A percentile compares a stretch with the other conserved stretches of the same genome.
Conservation (phyloP, 2,113 vertebrate genomes). For the Zapornia atra region DNA sequence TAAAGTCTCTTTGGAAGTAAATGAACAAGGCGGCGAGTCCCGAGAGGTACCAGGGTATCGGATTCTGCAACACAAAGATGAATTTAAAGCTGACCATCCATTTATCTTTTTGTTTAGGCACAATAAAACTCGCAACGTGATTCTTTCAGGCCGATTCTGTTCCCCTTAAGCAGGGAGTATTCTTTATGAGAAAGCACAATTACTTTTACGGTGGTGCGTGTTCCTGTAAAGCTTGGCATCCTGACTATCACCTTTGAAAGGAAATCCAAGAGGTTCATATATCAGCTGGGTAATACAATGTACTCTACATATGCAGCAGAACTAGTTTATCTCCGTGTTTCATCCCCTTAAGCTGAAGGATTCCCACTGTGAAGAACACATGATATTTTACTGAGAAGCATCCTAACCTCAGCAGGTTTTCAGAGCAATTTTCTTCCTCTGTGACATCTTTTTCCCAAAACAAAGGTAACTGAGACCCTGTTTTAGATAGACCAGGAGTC, state of each 20-base stretch:
- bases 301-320: conserved; percentile 46
- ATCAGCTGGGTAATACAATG: background rate
- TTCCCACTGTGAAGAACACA: background rate
- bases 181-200: background rate
- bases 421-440: background rate
- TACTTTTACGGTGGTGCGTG: background rate
- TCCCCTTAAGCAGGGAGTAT: conserved; percentile 64
- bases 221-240: conserved; percentile 30
- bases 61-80: conserved; percentile 82
- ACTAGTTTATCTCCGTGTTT: background rate
- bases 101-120: conserved; percentile 81
- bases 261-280: conserved; percentile 8
- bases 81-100: conserved; percentile 79
- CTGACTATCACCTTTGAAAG: conserved; percentile 35
- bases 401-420: background rate
- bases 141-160: conserved; percentile 80
- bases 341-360: conserved; percentile 2
- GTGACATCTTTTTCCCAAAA: background rate
- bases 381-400: background rate
- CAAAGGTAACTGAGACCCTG: background rate
- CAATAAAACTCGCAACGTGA: conserved; percentile 80
- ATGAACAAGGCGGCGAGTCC: conserved; percentile 78
- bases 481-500: background rate
- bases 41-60: conserved; percentile 78
- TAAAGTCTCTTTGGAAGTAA: conserved; percentile 76